A percentile compares a stretch with the other conserved stretches of the same genome.
Evolutionary conservation across 2,888 invertebrate species (phyloP).

Genomic region (Resseliella maxima): DNA sequence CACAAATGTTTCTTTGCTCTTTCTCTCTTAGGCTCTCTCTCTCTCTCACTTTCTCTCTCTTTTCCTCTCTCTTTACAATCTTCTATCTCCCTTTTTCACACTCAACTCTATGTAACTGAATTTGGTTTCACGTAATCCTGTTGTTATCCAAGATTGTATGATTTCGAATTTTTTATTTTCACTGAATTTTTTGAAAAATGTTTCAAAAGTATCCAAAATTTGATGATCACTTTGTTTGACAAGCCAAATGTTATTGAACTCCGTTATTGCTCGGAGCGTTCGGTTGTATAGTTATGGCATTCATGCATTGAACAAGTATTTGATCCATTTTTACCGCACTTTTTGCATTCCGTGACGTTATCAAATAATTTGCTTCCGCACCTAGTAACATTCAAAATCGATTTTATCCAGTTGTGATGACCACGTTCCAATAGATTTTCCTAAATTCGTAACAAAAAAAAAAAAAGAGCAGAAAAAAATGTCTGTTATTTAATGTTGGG

Average conservation of each 20-base stretch:
- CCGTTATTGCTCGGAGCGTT: background rate
- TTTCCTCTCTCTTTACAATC: too few relatives aligned
- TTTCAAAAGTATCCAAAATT: background rate
- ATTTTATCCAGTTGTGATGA: background rate
- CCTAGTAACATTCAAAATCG: background rate
- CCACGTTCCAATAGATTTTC: background rate
- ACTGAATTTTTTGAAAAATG: background rate
- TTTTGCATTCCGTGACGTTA: background rate
- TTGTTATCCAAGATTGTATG: too few relatives aligned
- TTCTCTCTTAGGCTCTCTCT: too few relatives aligned
- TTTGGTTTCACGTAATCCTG: too few relatives aligned
- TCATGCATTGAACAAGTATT: background rate
- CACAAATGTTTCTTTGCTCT: too few relatives aligned
- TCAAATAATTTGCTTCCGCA: constrained; percentile 23
- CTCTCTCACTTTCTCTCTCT: too few relatives aligned
- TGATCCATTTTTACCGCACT: background rate
- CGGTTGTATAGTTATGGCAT: background rate
- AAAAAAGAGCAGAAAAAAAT: background rate
- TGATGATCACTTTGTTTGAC: background rate
- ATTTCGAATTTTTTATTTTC: too few relatives aligned
- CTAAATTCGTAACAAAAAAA: background rate
- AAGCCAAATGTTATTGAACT: constrained; percentile 4
- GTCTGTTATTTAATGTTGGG: background rate
- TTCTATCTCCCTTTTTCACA: too few relatives aligned
- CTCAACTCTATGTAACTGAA: too few relatives aligned